Evolutionary conservation across 2,113 vertebrate species (phyloP), one percentile per base, ranked within the genome.

Genomic region (Mus musculus): DNA sequence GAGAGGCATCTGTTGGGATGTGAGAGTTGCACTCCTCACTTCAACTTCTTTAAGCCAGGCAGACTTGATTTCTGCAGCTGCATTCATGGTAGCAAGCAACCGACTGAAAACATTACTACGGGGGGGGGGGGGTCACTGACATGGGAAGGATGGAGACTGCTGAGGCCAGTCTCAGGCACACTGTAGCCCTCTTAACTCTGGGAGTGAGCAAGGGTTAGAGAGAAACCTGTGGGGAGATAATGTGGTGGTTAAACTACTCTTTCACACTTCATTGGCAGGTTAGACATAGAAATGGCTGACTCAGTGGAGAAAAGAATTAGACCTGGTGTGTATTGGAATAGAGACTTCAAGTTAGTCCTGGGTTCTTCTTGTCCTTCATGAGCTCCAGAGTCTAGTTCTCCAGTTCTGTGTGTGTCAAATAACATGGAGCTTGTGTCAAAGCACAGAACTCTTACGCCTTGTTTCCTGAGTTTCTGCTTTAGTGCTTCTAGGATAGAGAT

Each of bases 21-120:
- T 36, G 16, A 46, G 8, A 6, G 16, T 5, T 3, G 9, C 5
- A 36, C 1, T 14, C 12, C 10, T 3, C 4, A 78, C 7, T 30
- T 81, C 65, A 77, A 16, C 28, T 69, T 86, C 52, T 11, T 65
- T 22, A 3, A 93, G 10, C 16, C 49, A n/a, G 9, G 0, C 49
- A n/a, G 7, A 0, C 42, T 87, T 46, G 63, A 87, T 52, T 39
- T 39, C 72, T 93, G 72, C 26, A 86, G 52, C 16, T 30, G 14
- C 0, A 5, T 12, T 52, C 14, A 9, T 3, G 46, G 59, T 80
- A 52, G 52, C 22, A 36, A 33, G 19, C n/a, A 46, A 73, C 14
- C 14, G 11, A 22, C 75, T 46, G 76, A 92, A n/a, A 61, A 17
- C 8, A 75, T 77, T 81, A 16, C 28, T 22, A 0, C 5, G 22